These are phyloP conservation scores for Temnothorax rugatulus DNA, from an alignment of 2,888 invertebrate species.

Conservation along the genomic window DNA sequence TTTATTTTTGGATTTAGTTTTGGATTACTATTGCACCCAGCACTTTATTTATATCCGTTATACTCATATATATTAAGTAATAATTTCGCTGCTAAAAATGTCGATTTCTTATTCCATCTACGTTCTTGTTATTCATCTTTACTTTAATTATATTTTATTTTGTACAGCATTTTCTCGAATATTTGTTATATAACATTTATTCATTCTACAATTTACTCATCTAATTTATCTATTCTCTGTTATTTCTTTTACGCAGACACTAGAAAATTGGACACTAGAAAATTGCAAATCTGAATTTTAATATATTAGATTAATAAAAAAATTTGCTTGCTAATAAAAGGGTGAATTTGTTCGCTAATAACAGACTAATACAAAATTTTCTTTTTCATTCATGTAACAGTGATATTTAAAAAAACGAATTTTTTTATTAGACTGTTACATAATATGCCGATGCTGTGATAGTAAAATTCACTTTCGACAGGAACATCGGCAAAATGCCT, in stretches of 20 bases:
- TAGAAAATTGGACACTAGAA: background rate
- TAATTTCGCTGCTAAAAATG: conserved; percentile 1
- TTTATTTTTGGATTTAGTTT: conserved; percentile 10
- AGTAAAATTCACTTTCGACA: conserved; percentile 73
- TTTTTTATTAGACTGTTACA: conserved; percentile 16
- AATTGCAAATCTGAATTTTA: background rate
- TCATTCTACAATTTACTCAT: background rate
- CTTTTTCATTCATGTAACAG: background rate
- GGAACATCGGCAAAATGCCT: conserved; percentile 87
- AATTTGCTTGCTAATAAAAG: background rate
- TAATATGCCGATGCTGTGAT: background rate
- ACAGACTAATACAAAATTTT: background rate
- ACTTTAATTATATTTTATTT: background rate
- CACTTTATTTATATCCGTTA: background rate
- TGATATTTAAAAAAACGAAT: background rate
- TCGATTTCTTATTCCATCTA: background rate
- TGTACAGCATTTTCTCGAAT: background rate
- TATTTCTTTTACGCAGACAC: background rate
- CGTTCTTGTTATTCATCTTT: background rate
- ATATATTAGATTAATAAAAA: conserved; percentile 5
- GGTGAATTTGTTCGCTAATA: background rate
- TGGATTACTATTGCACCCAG: background rate
- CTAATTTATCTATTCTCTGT: background rate
- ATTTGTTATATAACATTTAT: conserved; percentile 4
- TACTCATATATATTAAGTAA: background rate